These are phyloP conservation scores for Nibea coibor DNA, from an alignment of 2,113 vertebrate genomes.

Conservation along the genomic window DNA sequence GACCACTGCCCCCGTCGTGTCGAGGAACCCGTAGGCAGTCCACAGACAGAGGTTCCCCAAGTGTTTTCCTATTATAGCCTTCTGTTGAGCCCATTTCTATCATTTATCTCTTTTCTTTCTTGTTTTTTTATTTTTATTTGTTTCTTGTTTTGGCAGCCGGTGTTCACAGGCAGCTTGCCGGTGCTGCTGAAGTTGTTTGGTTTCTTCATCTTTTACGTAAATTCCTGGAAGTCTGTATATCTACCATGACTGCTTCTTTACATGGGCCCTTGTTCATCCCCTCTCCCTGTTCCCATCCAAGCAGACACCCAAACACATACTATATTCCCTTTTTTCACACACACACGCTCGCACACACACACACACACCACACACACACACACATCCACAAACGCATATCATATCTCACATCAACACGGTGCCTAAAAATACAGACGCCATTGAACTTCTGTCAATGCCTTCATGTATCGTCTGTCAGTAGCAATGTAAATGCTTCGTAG, in stretches of 20 bases:
- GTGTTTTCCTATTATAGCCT: conserved; percentile 58
- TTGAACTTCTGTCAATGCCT: conserved; percentile 88
- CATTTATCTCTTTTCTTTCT: conserved; percentile 43
- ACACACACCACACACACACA: conserved; percentile 83
- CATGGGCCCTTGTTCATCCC: conserved; percentile 81
- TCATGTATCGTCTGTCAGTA: conserved; percentile 79
- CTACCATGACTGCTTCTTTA: conserved; percentile 86
- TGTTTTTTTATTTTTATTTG: neutral
- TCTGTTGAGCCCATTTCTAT: conserved; percentile 45
- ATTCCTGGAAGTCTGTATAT: conserved; percentile 85
- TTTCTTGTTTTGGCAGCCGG: conserved; percentile 16
- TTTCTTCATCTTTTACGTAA: conserved; percentile 76
- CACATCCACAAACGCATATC: conserved; percentile 80
- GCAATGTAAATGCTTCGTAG: conserved; percentile 79
- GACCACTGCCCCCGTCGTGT: conserved; percentile 53
- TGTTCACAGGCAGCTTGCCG: conserved; percentile 76
- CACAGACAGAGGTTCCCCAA: conserved; percentile 55
- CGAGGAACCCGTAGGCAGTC: conserved; percentile 61
- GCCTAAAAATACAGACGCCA: conserved; percentile 98
- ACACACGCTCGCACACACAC: conserved; percentile 82
- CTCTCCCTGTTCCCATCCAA: conserved; percentile 38
- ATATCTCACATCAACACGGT: conserved; percentile 90
- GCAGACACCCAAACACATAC: conserved; percentile 87
- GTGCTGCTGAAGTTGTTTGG: conserved; percentile 87
- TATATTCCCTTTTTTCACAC: conserved; percentile 85